A percentile compares a stretch with the other conserved stretches of the same genome.
These are phyloP conservation scores for Ricordea florida DNA, from an alignment of 92 coral and sea anemone species.

Conservation along the genomic window DNA sequence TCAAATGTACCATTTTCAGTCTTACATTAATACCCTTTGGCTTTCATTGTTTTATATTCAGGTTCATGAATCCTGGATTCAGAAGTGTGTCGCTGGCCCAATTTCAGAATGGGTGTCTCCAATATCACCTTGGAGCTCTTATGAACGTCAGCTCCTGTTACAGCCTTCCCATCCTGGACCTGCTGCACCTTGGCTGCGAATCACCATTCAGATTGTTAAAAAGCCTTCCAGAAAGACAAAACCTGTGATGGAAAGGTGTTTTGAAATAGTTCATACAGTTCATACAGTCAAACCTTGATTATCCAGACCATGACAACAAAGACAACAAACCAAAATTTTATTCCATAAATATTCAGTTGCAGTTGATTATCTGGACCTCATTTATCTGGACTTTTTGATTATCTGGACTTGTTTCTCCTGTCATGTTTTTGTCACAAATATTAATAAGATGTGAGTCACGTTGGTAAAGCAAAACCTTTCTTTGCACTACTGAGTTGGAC, in stretches of 20 bases:
- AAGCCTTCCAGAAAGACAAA: slow-evolving; percentile 53
- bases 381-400: too few relatives aligned
- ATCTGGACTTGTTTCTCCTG: too few relatives aligned
- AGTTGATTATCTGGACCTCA: too few relatives aligned
- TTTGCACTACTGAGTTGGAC: too few relatives aligned
- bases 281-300: too few relatives aligned
- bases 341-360: too few relatives aligned
- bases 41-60: neutral
- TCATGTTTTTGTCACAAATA: too few relatives aligned
- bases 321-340: too few relatives aligned
- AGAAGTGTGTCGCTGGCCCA: slow-evolving; percentile 9
- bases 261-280: too few relatives aligned
- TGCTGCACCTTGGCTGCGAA: slow-evolving; percentile 77
- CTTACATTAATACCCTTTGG: neutral
- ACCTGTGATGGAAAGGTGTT: slow-evolving; percentile 13
- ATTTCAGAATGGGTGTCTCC: neutral
- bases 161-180: slow-evolving; percentile 90
- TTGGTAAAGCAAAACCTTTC: too few relatives aligned
- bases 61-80: slow-evolving; percentile 72
- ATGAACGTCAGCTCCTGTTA: slow-evolving; percentile 79
- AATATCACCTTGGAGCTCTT: slow-evolving; percentile 69
- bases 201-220: slow-evolving; percentile 57
- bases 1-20: neutral
- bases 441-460: too few relatives aligned
- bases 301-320: too few relatives aligned